A percentile compares a stretch with the other conserved stretches of the same genome.
Evolutionary conservation across 2,113 vertebrate species (phyloP).

Genomic region (Mirza zaza): DNA sequence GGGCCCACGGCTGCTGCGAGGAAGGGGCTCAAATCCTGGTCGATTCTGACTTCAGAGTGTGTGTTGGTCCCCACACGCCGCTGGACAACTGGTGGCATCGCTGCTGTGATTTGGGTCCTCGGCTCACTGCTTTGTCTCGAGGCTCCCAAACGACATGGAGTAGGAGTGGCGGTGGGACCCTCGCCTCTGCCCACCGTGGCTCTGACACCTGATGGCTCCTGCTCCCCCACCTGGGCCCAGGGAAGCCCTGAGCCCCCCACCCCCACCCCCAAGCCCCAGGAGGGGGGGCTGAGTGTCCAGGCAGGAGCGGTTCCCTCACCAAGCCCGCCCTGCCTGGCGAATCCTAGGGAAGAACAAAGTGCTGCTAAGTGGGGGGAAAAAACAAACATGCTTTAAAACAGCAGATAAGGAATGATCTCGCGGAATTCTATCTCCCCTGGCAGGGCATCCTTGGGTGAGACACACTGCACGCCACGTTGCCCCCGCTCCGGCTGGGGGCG

Average conservation of each 20-base stretch:
- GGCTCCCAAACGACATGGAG: background rate
- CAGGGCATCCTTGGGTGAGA: background rate
- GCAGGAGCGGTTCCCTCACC: background rate
- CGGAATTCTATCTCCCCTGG: background rate
- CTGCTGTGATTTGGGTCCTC: accelerated
- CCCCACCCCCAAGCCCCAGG: no score
- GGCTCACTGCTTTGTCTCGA: background rate
- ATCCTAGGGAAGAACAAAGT: background rate
- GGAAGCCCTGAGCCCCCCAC: background rate
- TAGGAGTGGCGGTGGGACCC: accelerated
- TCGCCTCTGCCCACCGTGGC: accelerated
- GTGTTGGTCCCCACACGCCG: background rate
- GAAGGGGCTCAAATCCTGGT: background rate
- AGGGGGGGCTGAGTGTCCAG: accelerated
- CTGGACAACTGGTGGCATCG: accelerated
- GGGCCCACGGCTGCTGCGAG: background rate
- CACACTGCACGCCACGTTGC: background rate
- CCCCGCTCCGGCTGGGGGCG: accelerated
- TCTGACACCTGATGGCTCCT: no score
- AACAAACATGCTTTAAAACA: background rate
- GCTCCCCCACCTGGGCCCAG: background rate
- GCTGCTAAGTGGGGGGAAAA: background rate
- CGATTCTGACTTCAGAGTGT: background rate
- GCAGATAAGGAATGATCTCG: background rate
- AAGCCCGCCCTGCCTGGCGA: background rate